These are phyloP conservation scores for Lichenostomus cassidix DNA, from an alignment of 2,113 vertebrate species.

Conservation along the genomic window DNA sequence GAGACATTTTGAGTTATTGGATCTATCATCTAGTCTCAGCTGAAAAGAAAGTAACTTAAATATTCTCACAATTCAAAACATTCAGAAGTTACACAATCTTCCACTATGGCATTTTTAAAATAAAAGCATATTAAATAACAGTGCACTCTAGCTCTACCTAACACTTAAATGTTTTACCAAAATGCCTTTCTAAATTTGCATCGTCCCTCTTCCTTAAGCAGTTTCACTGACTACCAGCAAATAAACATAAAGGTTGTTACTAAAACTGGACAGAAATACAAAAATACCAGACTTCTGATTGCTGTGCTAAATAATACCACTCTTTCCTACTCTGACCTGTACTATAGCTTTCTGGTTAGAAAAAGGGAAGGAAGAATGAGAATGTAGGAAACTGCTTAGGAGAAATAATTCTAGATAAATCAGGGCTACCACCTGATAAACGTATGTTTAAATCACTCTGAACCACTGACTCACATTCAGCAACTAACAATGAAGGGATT, in stretches of 20 bases:
- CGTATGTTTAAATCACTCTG: not conserved
- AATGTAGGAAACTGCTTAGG: not conserved
- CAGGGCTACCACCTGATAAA: not conserved
- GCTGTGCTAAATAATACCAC: not conserved
- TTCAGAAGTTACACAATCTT: slow-evolving; percentile 6
- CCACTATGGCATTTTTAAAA: not conserved
- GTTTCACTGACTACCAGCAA: not conserved
- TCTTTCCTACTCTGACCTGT: not conserved
- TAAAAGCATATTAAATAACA: slow-evolving; percentile 34
- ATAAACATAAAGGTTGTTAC: not conserved
- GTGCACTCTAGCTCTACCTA: not conserved
- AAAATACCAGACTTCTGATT: not conserved
- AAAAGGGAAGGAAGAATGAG: not conserved
- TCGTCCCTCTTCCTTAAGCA: not conserved
- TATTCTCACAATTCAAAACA: not conserved
- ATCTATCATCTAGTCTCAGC: not conserved
- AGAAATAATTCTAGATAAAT: slow-evolving; percentile 16
- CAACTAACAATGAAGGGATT: not conserved
- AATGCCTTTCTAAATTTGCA: slow-evolving; percentile 7
- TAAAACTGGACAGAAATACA: not conserved
- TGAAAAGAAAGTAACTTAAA: slow-evolving; percentile 14
- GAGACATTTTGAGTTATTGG: not conserved
- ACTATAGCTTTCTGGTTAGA: not conserved
- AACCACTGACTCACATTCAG: not conserved
- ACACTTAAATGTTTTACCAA: not conserved